Base-by-base conservation (phyloP, 2,113 vertebrate genomes). In the Irena cyanogastra region DNA sequence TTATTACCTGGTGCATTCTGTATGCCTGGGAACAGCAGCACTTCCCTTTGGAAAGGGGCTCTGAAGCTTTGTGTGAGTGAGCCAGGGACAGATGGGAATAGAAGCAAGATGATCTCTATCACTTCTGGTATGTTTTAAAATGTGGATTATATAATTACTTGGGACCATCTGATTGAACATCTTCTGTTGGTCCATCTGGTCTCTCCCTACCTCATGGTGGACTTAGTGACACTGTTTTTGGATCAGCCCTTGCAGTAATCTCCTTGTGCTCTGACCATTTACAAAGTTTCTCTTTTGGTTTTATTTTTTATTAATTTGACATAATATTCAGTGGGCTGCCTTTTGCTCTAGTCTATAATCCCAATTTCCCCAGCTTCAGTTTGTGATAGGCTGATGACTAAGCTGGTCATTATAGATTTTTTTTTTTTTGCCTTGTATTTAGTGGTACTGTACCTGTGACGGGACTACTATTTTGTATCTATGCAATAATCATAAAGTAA, bases 111-210 rank as follows among this genome's bases (percentile, higher is more conserved):
- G 47, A 89, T 95, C 56, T 90, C 76, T 60, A 7, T 63, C 42
- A 54, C 18, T 96, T 94, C 60, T 93, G 89, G 50, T 93, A 63
- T 71, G 60, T 77, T 95, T 91, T 69, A 89, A 91, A 87, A 35
- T 1, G 3, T 45, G 56, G 50, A 37, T 74, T 88, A 16, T 30
- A 27, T 69, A 94, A 93, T 91, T 87, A 71, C 63, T 94, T 59
- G 56, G 39, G 72, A 59, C 56, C 50, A 42, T 94, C 72, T 89
- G 89, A 87, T 10, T 37, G 69, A 95, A 65, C 45, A 70, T 96
- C 76, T 89, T 89, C 59, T 89, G 64, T 63, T 93, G 44, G 64
- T 87, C 80, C 93, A 92, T 87, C 81, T 96, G 94, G 77, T 81
- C 91, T 94, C 54, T 92, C n/a, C 31, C 31, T 89, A 54, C 42